phyloP scores from a whole-genome alignment of 2,888 invertebrate species.

The Caenorhabditis angaria region DNA sequence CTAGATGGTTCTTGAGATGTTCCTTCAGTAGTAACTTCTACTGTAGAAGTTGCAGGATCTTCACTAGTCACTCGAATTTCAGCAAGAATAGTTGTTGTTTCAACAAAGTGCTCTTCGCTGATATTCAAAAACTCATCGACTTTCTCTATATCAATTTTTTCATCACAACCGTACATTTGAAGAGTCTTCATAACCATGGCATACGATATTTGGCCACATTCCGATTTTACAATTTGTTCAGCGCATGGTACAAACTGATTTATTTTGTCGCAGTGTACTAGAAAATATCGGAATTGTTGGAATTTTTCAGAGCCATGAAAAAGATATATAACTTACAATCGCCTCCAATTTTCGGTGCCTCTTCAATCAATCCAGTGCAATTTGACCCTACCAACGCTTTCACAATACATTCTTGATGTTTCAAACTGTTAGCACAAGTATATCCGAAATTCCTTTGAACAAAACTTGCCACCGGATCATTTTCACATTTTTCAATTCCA shows the following conservation, averaged over 20 bases:
- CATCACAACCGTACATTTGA: conserved; percentile 31
- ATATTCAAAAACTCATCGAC: conserved; percentile 26
- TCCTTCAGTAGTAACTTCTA: not conserved
- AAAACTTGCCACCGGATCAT: conserved; percentile 21
- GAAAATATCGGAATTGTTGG: conserved; percentile 10
- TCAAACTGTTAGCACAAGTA: not conserved
- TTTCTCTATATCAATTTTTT: conserved; percentile 21
- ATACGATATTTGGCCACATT: conserved; percentile 30
- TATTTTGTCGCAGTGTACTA: conserved; percentile 31
- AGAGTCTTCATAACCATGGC: conserved; percentile 29
- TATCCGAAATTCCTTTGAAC: conserved; percentile 16
- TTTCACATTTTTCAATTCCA: not conserved
- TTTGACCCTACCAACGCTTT: conserved; percentile 14
- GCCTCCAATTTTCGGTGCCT: conserved; percentile 32
- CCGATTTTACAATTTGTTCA: conserved; percentile 25
- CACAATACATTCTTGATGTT: conserved; percentile 26
- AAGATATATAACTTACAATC: conserved; percentile 30
- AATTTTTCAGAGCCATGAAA: no score
- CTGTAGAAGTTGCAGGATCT: conserved; percentile 4
- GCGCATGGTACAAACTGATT: conserved; percentile 34
- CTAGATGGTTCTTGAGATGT: not conserved
- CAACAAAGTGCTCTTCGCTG: no score
- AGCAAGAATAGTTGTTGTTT: not conserved
- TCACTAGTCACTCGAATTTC: not conserved
- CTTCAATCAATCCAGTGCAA: conserved; percentile 22